phyloP scores from a whole-genome alignment of 2,797 vertebrate species.

The Lepilemur septentrionalis region DNA sequence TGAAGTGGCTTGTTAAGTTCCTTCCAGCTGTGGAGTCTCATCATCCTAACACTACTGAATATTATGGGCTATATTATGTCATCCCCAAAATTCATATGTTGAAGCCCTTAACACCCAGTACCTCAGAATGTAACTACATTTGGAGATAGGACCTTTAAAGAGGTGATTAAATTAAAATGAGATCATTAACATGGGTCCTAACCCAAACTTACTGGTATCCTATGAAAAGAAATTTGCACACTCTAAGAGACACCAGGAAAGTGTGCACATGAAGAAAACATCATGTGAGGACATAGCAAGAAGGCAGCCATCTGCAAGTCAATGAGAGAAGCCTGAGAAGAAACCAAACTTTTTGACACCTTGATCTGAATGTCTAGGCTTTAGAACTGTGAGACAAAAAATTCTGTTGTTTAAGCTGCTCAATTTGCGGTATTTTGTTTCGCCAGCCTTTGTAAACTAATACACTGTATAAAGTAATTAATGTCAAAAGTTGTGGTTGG shows the following conservation, averaged over 20 bases:
- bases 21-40: neutral
- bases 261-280: neutral
- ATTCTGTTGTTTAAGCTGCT: too few relatives aligned
- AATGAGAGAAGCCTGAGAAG: neutral
- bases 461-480: neutral
- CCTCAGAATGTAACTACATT: neutral
- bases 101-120: neutral
- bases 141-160: neutral
- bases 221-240: neutral
- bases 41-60: neutral
- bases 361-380: neutral
- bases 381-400: neutral
- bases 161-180: neutral
- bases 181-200: neutral
- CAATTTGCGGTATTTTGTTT: neutral
- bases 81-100: neutral
- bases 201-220: neutral
- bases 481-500: neutral
- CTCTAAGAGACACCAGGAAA: neutral
- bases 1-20: neutral
- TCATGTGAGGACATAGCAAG: neutral
- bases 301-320: neutral
- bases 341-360: neutral
- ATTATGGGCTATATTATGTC: neutral
- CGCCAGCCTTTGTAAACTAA: neutral